phyloP scores from a whole-genome alignment of 1,140 invertebrate genomes.

The Atta texana region DNA sequence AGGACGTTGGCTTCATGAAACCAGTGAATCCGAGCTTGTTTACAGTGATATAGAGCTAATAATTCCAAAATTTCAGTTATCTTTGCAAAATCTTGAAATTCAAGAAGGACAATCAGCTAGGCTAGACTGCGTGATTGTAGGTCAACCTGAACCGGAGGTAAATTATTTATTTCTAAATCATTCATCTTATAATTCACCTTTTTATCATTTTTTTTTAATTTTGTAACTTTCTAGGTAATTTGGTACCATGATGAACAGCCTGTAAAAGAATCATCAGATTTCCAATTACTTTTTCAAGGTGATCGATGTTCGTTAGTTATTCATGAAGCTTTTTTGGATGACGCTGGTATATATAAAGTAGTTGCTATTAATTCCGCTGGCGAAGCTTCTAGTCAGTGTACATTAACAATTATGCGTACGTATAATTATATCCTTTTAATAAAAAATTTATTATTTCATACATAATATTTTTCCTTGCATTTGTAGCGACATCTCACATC shows the following conservation, averaged over 20 bases:
- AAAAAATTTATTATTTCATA: neutral
- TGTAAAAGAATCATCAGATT: slow-evolving; percentile 94
- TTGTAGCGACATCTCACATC: slow-evolving; percentile 51
- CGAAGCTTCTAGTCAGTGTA: slow-evolving; percentile 91
- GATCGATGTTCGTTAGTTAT: slow-evolving; percentile 93
- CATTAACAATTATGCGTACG: slow-evolving; percentile 87
- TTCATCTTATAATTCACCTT: neutral
- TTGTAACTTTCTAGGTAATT: slow-evolving; percentile 88
- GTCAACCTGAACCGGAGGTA: slow-evolving; percentile 94
- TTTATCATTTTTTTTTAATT: neutral
- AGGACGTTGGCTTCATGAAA: slow-evolving; percentile 90
- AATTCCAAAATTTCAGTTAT: slow-evolving; percentile 91
- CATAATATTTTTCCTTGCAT: neutral
- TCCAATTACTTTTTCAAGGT: slow-evolving; percentile 93
- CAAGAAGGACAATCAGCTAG: slow-evolving; percentile 90
- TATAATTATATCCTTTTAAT: slow-evolving; percentile 24
- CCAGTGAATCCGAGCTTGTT: slow-evolving; percentile 91
- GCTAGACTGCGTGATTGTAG: slow-evolving; percentile 93
- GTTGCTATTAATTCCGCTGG: slow-evolving; percentile 93
- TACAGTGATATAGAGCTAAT: slow-evolving; percentile 90
- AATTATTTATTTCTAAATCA: slow-evolving; percentile 43
- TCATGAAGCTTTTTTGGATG: slow-evolving; percentile 91
- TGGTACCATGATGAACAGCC: slow-evolving; percentile 95
- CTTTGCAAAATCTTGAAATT: slow-evolving; percentile 90
- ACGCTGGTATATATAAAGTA: slow-evolving; percentile 93